These are phyloP conservation scores for Leptinotarsa peninsularis DNA, from an alignment of 2,888 invertebrate genomes.

Conservation along the genomic window DNA sequence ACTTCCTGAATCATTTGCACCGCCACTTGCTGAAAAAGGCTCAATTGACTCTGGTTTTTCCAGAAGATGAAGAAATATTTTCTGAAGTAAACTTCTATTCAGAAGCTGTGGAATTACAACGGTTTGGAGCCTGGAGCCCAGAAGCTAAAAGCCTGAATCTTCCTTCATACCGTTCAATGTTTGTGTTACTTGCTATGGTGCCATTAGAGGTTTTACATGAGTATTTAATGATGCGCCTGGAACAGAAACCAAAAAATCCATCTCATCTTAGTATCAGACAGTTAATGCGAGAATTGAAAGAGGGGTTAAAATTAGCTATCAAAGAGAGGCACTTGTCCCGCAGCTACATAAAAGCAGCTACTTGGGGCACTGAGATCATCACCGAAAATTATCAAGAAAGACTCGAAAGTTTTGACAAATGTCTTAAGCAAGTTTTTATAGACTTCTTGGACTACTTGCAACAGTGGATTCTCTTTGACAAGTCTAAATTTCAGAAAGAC, in stretches of 20 bases:
- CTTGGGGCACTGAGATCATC: constrained; percentile 67
- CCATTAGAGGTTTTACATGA: constrained; percentile 94
- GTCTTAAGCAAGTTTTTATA: constrained; percentile 70
- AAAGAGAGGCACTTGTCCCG: constrained; percentile 71
- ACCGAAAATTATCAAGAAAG: constrained; percentile 71
- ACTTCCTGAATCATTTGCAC: constrained; percentile 81
- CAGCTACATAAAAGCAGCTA: constrained; percentile 44
- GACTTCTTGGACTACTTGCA: constrained; percentile 89
- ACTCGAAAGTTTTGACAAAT: constrained; percentile 80
- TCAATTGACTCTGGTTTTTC: constrained; percentile 76
- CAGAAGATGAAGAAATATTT: constrained; percentile 60
- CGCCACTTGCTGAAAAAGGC: constrained; percentile 77
- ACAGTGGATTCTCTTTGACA: constrained; percentile 81
- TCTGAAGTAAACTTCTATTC: constrained; percentile 48
- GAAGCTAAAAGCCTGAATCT: constrained; percentile 82
- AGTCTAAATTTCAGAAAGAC: constrained; percentile 76
- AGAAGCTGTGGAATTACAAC: constrained; percentile 69
- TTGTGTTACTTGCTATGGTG: constrained; percentile 86
- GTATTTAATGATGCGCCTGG: constrained; percentile 86
- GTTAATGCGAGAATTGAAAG: constrained; percentile 82
- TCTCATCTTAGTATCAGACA: constrained; percentile 89
- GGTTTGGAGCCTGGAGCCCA: constrained; percentile 82
- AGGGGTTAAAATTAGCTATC: constrained; percentile 87
- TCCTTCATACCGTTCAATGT: constrained; percentile 87
- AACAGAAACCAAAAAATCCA: constrained; percentile 84